These are phyloP conservation scores for Nemurella pictetii DNA, from an alignment of 2,888 invertebrate species.

Conservation along the genomic window DNA sequence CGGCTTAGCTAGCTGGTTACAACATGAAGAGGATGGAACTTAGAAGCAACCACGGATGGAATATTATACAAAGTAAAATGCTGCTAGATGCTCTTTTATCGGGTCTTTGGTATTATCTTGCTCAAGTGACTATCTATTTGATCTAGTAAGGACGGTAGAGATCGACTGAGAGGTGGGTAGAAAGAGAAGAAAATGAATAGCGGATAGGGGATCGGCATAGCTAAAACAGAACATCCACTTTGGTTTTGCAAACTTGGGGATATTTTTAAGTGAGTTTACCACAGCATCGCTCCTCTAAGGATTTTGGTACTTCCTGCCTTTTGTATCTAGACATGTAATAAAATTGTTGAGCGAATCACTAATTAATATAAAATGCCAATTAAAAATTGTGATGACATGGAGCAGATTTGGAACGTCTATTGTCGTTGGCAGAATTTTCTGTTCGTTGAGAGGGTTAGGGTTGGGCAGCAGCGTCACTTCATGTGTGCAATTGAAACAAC, in stretches of 20 bases:
- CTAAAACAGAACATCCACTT: slow-evolving; percentile 17
- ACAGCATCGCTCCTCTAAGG: not conserved
- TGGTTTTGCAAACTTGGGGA: slow-evolving; percentile 22
- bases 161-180: not conserved
- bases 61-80: slow-evolving; percentile 27
- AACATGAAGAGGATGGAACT: not conserved
- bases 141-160: slow-evolving; percentile 5
- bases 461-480: no score
- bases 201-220: not conserved
- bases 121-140: slow-evolving; percentile 26
- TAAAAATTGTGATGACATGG: slow-evolving; percentile 18
- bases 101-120: slow-evolving; percentile 6
- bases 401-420: not conserved
- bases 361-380: slow-evolving; percentile 25
- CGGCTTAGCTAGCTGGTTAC: not conserved
- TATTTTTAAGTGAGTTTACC: slow-evolving; percentile 25
- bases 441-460: not conserved
- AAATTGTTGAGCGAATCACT: not conserved
- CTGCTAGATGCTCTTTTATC: slow-evolving; percentile 31
- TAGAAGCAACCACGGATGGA: not conserved
- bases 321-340: slow-evolving; percentile 9
- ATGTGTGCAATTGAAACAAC: no score
- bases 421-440: not conserved
- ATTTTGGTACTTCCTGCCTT: slow-evolving; percentile 16
- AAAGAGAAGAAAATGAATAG: not conserved